Conservation (phyloP, 2,113 vertebrate genomes). For the Alexandromys fortis region DNA sequence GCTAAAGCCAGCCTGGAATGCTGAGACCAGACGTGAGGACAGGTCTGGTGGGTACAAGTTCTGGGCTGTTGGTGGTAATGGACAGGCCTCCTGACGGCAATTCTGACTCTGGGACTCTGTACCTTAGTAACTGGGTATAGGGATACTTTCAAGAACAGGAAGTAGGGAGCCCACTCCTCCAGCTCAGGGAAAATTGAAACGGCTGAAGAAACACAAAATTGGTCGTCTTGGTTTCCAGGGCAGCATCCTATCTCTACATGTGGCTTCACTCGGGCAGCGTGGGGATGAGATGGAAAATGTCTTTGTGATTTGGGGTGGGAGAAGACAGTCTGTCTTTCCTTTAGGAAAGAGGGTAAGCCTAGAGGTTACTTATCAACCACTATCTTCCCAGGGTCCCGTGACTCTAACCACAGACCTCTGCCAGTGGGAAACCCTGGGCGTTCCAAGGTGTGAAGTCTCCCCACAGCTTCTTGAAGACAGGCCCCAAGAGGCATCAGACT, state of each 20-base stretch:
- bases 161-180: not conserved
- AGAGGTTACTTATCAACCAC: not conserved
- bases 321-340: not conserved
- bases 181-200: not conserved
- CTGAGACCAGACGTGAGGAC: not conserved
- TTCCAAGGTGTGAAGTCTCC: not conserved
- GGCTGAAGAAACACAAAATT: not conserved
- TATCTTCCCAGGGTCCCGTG: not conserved
- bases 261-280: not conserved
- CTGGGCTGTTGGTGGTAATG: not conserved
- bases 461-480: not conserved
- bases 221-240: not conserved
- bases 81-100: not conserved
- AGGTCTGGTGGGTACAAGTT: not conserved
- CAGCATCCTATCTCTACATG: rapidly evolving
- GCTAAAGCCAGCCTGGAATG: not conserved
- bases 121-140: not conserved
- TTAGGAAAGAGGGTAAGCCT: not conserved
- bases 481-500: not conserved
- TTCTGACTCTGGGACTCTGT: not conserved
- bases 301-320: not conserved
- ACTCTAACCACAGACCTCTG: not conserved
- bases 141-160: not conserved
- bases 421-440: not conserved
- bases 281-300: not conserved